phyloP scores from a whole-genome alignment of 53 echinoderm and acorn worm genomes.

The Astropecten irregularis region DNA sequence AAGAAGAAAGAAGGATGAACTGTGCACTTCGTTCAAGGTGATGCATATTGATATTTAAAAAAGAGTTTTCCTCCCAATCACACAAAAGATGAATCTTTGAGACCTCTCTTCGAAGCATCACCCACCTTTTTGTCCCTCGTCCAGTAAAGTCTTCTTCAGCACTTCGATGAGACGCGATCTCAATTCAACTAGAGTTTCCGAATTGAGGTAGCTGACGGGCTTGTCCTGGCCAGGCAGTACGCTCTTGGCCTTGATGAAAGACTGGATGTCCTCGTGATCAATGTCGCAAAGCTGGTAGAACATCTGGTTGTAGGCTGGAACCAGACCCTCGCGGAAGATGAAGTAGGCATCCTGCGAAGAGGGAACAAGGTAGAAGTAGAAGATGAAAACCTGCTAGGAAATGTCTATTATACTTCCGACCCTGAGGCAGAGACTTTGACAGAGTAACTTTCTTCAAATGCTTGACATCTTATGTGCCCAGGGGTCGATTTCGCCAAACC shows the following conservation, averaged over 20 bases:
- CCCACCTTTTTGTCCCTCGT: not conserved
- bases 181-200: not conserved
- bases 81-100: too few species aligned
- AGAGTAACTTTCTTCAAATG: too few species aligned
- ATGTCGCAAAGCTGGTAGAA: slow-evolving; percentile 95
- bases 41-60: too few species aligned
- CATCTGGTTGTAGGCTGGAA: slow-evolving; percentile 92
- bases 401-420: too few species aligned
- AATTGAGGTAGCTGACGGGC: not conserved
- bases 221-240: not conserved
- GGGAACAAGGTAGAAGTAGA: not conserved
- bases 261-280: slow-evolving; percentile 68
- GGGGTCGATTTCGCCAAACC: too few species aligned
- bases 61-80: too few species aligned
- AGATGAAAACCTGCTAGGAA: too few species aligned
- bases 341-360: slow-evolving; percentile 69
- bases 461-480: too few species aligned
- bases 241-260: slow-evolving; percentile 45
- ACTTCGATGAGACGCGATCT: slow-evolving; percentile 9
- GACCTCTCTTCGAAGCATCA: not conserved
- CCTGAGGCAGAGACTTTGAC: too few species aligned
- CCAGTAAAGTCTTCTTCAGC: not conserved
- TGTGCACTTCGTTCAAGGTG: too few species aligned
- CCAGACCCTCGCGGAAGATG: slow-evolving; percentile 73
- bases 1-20: too few species aligned